Conservation (phyloP, 2,113 vertebrate species). For the Scomber scombrus region DNA sequence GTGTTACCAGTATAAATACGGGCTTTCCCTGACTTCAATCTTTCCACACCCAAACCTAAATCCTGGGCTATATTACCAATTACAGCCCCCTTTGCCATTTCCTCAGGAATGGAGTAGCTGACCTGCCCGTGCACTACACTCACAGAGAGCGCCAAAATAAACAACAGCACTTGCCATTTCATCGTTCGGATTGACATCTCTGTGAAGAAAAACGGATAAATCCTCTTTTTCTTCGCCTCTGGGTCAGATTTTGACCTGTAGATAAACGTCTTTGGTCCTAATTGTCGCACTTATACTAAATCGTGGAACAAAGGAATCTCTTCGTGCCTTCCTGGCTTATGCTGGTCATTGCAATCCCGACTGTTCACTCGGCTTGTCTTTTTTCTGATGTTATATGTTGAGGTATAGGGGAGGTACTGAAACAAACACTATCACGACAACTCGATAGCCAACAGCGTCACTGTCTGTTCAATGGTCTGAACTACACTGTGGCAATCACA, state of each 20-base stretch:
- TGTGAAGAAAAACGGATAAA: conserved; percentile 24
- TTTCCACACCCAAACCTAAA: conserved; percentile 70
- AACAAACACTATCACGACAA: conserved; percentile 4
- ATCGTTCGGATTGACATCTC: conserved; percentile 42
- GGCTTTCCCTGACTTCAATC: conserved; percentile 72
- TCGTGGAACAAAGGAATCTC: conserved; percentile 8
- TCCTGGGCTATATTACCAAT: conserved; percentile 62
- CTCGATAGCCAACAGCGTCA: conserved; percentile 68
- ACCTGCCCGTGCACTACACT: conserved; percentile 41
- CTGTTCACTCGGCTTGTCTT: conserved; percentile 10
- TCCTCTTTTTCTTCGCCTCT: neutral
- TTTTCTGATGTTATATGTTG: conserved; percentile 18
- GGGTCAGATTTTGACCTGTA: neutral
- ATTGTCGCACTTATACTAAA: neutral
- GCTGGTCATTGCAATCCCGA: neutral
- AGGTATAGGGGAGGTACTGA: conserved; percentile 48
- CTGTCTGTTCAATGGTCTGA: conserved; percentile 47
- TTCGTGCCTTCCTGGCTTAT: neutral
- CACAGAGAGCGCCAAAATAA: conserved; percentile 33
- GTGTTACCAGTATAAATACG: conserved; percentile 79
- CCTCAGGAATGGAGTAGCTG: conserved; percentile 71
- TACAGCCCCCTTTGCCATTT: conserved; percentile 54
- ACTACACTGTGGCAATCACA: conserved; percentile 22
- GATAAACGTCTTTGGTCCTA: neutral
- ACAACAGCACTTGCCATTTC: conserved; percentile 47